phyloP scores from a whole-genome alignment of 2,113 vertebrate species.

The Gobius niger region DNA sequence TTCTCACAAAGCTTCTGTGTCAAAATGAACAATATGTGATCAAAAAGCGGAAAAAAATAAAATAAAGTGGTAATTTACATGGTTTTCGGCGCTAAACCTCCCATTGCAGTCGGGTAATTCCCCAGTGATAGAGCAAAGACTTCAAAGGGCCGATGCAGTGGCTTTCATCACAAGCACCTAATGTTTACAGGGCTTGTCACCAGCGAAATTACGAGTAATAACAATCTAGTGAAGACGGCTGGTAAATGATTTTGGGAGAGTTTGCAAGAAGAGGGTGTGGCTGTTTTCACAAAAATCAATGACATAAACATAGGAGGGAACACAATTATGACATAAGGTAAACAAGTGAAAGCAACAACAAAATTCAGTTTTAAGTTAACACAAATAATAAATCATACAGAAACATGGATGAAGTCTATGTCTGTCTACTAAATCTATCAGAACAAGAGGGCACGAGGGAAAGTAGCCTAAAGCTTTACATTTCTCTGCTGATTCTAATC shows the following conservation, averaged over 20 bases:
- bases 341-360: too few relatives aligned
- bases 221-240: not conserved
- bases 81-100: not conserved
- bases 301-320: too few relatives aligned
- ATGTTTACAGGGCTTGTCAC: slow-evolving; percentile 22
- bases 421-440: too few relatives aligned
- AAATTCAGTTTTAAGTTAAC: too few relatives aligned
- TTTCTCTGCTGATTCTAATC: too few relatives aligned
- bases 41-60: not conserved
- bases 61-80: not conserved
- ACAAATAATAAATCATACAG: too few relatives aligned
- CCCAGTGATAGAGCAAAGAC: slow-evolving; percentile 8
- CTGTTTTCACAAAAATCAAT: too few relatives aligned
- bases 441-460: not conserved
- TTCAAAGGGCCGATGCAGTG: slow-evolving; percentile 22
- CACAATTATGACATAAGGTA: too few relatives aligned
- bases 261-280: too few relatives aligned
- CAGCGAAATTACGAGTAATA: not conserved
- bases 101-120: slow-evolving; percentile 2
- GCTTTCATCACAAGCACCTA: slow-evolving; percentile 31
- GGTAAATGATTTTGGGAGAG: not conserved
- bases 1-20: slow-evolving; percentile 6
- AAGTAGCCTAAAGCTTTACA: too few relatives aligned
- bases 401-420: too few relatives aligned
- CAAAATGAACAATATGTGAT: not conserved